Base-by-base conservation (phyloP, 2,797 vertebrate species). In the Poecilia velifera region DNA sequence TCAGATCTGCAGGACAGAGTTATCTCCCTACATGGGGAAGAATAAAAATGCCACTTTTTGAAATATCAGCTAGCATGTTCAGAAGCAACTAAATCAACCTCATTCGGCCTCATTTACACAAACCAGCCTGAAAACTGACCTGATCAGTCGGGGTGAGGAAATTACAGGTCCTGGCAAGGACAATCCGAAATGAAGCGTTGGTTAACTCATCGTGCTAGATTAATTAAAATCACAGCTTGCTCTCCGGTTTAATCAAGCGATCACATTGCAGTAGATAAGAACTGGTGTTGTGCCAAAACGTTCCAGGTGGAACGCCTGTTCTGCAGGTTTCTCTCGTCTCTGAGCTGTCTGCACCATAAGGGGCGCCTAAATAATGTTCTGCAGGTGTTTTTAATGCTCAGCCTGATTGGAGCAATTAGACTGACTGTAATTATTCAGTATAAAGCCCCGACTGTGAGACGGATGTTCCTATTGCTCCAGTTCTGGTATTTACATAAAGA, bases 311-410 rank as follows among this genome's bases (percentile, higher is more conserved):
- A 71, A 71, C 68, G 41, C 36, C 64, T 41, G 39, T 71, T 71
- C n/a, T 71, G 41, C 39, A 43, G 22, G 16, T 57, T 74, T 41
- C 20, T 25, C 14, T 14, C 20, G 2, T 43, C 39, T 74, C 51
- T 2, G 73, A 57, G 73, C 49, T 57, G 51, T 25, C 36, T 12
- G 51, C 51, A 18, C 49, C 51, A 57, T n/a, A 9, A 74, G 51
- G 34, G 51, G 34, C 36, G 25, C 13, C 73, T 16, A n/a, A 28
- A 46, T 53, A 39, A 39, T 55, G 25, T 55, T 41, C 51, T 41
- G 73, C 73, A 74, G 73, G 73, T 74, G 73, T 55, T 74, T 72
- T 49, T 71, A 49, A 49, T 72, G 43, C n/a, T 49, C 43, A 49
- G 45, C 28, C 71, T 72, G 71, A 72, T 49, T 34, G 45, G n/a